Evolutionary conservation across 2,113 vertebrate species (phyloP).

Genomic region (Excalfactoria chinensis): DNA sequence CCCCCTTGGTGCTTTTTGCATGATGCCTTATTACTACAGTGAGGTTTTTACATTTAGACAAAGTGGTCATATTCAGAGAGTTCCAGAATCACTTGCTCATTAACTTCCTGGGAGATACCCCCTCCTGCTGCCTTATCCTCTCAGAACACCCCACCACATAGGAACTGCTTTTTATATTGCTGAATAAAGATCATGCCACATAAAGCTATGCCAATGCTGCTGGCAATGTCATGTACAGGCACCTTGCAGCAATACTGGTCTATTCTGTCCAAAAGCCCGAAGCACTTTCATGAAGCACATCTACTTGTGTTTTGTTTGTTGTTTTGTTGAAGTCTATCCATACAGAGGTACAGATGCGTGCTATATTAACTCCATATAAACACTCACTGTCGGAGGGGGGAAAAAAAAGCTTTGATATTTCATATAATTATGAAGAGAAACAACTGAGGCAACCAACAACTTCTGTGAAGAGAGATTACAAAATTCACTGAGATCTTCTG

Average conservation of each 20-base stretch:
- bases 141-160: neutral
- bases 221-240: accelerated
- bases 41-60: neutral
- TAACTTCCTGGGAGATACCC: neutral
- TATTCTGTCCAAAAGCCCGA: neutral
- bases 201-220: accelerated
- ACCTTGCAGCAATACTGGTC: neutral
- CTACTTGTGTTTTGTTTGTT: neutral
- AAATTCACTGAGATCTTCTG: neutral
- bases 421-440: neutral
- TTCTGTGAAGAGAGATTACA: neutral
- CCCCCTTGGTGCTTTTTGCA: neutral
- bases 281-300: neutral
- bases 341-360: neutral
- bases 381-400: neutral
- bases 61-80: neutral
- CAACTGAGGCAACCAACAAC: neutral
- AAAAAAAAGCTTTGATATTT: neutral
- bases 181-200: neutral
- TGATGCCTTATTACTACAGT: neutral
- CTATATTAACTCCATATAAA: neutral
- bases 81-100: neutral
- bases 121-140: neutral
- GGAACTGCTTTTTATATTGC: neutral
- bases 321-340: neutral